Evolutionary conservation across 2,113 vertebrate genomes (phyloP).

Genomic region (Notiomystis cincta): DNA sequence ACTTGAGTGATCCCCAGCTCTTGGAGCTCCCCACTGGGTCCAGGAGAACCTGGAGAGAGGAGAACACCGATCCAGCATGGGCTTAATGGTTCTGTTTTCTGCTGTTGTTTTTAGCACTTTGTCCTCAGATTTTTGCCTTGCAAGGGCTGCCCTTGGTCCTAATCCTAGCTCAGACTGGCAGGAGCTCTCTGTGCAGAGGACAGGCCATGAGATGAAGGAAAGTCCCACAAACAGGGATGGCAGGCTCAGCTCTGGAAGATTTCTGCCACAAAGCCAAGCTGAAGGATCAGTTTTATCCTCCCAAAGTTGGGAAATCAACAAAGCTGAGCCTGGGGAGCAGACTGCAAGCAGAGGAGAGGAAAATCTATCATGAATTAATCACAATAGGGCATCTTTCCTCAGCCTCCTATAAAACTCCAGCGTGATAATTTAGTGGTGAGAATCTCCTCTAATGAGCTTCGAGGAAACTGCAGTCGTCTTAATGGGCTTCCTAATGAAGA

Average conservation of each 20-base stretch:
- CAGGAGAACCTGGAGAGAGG: not conserved
- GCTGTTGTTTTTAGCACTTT: not conserved
- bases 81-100: not conserved
- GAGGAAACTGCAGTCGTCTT: slow-evolving; percentile 71
- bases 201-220: not conserved
- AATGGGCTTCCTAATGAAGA: slow-evolving; percentile 78
- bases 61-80: not conserved
- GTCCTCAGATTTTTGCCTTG: not conserved
- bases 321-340: not conserved
- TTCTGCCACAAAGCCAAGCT: not conserved
- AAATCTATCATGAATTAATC: slow-evolving; percentile 60
- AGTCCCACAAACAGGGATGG: not conserved
- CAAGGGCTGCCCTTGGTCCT: not conserved
- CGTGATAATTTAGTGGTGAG: slow-evolving; percentile 70
- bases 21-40: not conserved
- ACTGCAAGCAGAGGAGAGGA: not conserved
- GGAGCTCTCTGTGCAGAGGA: not conserved
- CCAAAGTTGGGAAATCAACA: not conserved
- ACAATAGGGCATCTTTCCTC: slow-evolving; percentile 50
- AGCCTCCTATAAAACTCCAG: slow-evolving; percentile 56
- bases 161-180: not conserved
- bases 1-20: not conserved
- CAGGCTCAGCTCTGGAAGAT: not conserved
- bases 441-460: slow-evolving; percentile 71
- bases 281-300: not conserved